Evolutionary conservation across 2,888 invertebrate genomes (phyloP).

Genomic region (Coremacera marginata): DNA sequence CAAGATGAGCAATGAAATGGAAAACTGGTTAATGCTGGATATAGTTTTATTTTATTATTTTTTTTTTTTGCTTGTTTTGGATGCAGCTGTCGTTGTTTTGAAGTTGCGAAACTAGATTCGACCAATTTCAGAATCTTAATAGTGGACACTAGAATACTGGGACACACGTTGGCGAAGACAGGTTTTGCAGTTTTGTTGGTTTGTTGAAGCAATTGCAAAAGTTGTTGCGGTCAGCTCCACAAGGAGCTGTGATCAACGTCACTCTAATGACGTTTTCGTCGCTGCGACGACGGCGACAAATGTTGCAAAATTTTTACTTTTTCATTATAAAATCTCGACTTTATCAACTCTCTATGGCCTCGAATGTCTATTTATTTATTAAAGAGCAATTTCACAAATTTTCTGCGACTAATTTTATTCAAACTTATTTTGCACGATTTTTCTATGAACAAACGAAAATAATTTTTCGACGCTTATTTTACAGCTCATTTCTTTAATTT

Average conservation of each 20-base stretch:
- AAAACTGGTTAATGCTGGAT: constrained; percentile 2
- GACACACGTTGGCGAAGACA: constrained; percentile 1
- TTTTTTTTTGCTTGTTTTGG: background rate
- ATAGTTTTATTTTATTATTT: background rate
- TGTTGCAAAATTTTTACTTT: constrained; percentile 9
- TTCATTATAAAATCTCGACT: background rate
- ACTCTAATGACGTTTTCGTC: background rate
- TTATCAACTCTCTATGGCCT: background rate
- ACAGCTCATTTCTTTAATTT: background rate
- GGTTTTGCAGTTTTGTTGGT: too few relatives aligned
- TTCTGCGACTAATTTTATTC: background rate
- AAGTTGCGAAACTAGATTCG: too few relatives aligned
- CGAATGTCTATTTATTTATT: background rate
- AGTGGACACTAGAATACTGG: constrained; percentile 22
- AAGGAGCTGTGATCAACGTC: background rate
- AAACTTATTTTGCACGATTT: background rate
- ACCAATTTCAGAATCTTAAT: background rate
- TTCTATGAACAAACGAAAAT: background rate
- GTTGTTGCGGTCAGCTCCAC: background rate
- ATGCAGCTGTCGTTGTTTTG: too few relatives aligned
- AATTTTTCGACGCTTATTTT: background rate
- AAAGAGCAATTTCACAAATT: background rate
- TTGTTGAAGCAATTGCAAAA: background rate
- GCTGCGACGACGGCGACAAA: background rate
- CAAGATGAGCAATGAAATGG: background rate